A percentile compares a stretch with the other conserved stretches of the same genome.
Conservation (phyloP, 2,797 vertebrate genomes). For the Loriculus beryllinus region DNA sequence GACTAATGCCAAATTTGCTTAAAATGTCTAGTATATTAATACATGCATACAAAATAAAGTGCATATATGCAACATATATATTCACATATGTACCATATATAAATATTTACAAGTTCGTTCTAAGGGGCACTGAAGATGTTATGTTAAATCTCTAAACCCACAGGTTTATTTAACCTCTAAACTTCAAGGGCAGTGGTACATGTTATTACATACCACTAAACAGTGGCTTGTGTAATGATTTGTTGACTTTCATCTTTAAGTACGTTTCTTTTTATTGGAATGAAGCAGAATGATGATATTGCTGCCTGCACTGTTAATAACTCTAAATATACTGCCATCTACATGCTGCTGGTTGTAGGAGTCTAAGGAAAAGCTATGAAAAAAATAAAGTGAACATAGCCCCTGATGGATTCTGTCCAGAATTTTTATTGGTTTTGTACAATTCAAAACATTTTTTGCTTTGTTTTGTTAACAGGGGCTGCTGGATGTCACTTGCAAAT, state of each 20-base stretch:
- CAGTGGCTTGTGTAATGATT: slow-evolving; percentile 40
- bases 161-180: not conserved
- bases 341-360: not conserved
- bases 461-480: not conserved
- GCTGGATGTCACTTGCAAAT: not conserved
- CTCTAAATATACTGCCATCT: not conserved
- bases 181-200: not conserved
- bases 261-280: not conserved
- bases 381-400: not conserved
- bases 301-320: not conserved
- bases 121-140: not conserved
- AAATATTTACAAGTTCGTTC: not conserved
- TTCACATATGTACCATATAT: not conserved
- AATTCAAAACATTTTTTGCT: not conserved
- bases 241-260: not conserved
- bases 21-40: not conserved
- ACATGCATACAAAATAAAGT: not conserved
- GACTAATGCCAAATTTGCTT: not conserved
- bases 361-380: not conserved
- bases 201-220: slow-evolving; percentile 13
- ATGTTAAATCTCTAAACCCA: not conserved
- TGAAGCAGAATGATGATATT: not conserved
- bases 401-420: not conserved
- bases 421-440: not conserved
- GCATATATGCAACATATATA: not conserved